Base-by-base conservation (phyloP, 2,888 invertebrate species). In the Agonopterix heracliana region DNA sequence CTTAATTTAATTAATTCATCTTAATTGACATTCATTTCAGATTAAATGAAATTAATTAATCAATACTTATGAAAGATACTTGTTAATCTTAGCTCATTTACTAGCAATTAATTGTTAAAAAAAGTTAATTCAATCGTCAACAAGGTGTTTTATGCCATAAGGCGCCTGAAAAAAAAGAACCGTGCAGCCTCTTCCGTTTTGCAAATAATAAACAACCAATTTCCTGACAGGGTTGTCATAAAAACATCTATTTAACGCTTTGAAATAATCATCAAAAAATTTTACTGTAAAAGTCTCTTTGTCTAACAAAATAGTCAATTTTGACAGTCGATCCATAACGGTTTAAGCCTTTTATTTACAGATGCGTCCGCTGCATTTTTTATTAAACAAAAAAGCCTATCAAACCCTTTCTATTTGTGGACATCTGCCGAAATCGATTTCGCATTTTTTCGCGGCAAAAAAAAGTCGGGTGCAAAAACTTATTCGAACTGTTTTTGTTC, bases 381-480 rank as follows among this genome's bases (percentile, higher is more conserved):
- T 78, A 68, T 58, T 55, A 60, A 34, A 45, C 64, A 26, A 65
- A 69, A 68, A 78, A 75, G 71, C 64, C 66, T 65, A 81, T 81
- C 78, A 81, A 86, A 87, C 85, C 86, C 83, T 83, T 85, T 86
- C 78, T 81, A 79, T 80, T 76, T 77, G 76, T 71, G 77, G 84
- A 81, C 88, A 88, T 87, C 88, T 88, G 88, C 85, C 82, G 78
- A 84, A 86, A 85, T 84, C 81, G 78, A 83, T 85, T 86, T 85
- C 74, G 81, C 83, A 80, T 85, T 87, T 85, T 85, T 85, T 81
- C 66, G 52, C 51, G 26, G 49, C 57, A 73, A 83, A 85, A 86
- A 86, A 82, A 80, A 66, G 63, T 61, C 79, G 73, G 82, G 74
- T 75, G 85, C 84, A 85, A 83, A 85, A 84, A 82, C 70, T 72